Evolutionary conservation across 2,888 invertebrate genomes (phyloP), one percentile per base, ranked within the genome.

Genomic region (Archips xylosteana): DNA sequence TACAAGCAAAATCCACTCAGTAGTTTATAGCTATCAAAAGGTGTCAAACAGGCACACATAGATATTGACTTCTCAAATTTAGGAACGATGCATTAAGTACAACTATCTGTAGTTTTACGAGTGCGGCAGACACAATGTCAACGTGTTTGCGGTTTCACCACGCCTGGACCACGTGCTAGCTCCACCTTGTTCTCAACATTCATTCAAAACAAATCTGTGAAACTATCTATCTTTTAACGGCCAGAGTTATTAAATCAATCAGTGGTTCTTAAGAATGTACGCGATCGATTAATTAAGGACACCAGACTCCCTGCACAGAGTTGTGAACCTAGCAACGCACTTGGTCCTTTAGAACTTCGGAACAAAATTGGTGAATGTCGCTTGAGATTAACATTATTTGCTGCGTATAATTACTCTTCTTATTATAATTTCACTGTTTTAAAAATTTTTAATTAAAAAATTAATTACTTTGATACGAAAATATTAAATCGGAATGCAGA

Each of bases 161-260:
- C 45, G 45, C 57, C 45, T 54, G 8, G 51, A 15, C 15, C 15
- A 8, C 51, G 8, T 51, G 51, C 51, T 51, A 6, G n/a, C 8
- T 13, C 15, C 15, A 23, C 1, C 15, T 23, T 51, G 51, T 3
- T n/a, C 49, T 13, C n/a, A 49, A 49, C 49, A 6, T 15, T 51
- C 15, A 72, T 36, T 45, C 72, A 63, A 72, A 62, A 62, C 62
- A 39, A 72, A 57, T 67, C 62, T 54, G 67, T 67, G 61, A 72
- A 67, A 72, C 67, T 36, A 45, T 1, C 23, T 23, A 1, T 23
- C 67, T 67, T 57, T 72, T 72, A 63, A 72, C 34, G 36, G 5
- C 72, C 4, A 39, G 13, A 4, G 12, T 47, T 13, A 72, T 67
- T 72, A 72, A 60, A 23, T 5, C 36, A 15, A 59, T 13, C 13